Conservation (phyloP, 2,113 vertebrate genomes). For the Mystacornis crossleyi region DNA sequence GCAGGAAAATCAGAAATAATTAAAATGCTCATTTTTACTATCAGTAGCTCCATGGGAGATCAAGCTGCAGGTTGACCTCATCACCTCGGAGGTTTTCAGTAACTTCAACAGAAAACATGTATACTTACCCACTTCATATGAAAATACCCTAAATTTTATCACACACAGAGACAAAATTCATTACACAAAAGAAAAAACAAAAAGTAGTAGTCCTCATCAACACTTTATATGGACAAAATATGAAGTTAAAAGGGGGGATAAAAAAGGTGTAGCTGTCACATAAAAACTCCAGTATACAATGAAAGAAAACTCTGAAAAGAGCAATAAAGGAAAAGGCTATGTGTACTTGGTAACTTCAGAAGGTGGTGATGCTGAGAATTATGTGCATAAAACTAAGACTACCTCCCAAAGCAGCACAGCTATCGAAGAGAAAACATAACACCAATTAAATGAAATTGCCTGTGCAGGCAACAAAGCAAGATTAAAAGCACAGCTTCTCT, state of each 20-base stretch:
- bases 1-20: slow-evolving; percentile 31
- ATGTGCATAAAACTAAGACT: background rate
- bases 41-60: background rate
- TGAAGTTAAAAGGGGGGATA: background rate
- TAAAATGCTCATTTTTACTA: slow-evolving; percentile 24
- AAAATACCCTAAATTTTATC: background rate
- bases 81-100: background rate
- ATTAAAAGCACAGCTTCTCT: background rate
- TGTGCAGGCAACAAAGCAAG: background rate
- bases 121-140: background rate
- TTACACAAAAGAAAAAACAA: background rate
- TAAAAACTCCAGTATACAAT: background rate
- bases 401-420: background rate
- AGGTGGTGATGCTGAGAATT: background rate
- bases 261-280: background rate
- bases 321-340: background rate
- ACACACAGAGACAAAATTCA: background rate
- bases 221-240: background rate
- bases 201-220: background rate
- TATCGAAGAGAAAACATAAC: background rate
- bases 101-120: background rate
- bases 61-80: background rate
- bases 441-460: slow-evolving; percentile 21
- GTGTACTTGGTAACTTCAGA: background rate
- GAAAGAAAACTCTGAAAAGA: background rate